These are phyloP conservation scores for Prietella phreatophila DNA, from an alignment of 2,113 vertebrate species.

Conservation along the genomic window DNA sequence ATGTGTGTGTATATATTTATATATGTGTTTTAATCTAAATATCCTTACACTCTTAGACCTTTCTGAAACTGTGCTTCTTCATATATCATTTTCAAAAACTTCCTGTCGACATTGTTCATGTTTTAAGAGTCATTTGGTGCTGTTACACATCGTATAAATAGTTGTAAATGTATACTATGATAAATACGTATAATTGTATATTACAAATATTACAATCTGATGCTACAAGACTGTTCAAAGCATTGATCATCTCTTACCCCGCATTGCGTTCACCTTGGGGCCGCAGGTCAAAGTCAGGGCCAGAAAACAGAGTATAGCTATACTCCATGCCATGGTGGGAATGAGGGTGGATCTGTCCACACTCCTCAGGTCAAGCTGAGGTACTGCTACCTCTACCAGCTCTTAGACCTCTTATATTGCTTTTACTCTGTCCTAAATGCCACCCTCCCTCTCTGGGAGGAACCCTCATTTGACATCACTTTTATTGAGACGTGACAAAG, in stretches of 20 bases:
- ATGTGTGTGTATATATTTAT: no score
- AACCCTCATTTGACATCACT: constrained; percentile 13
- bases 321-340: constrained; percentile 62
- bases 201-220: neutral
- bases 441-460: constrained; percentile 39
- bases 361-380: neutral
- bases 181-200: neutral
- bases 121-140: neutral
- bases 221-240: neutral
- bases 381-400: neutral
- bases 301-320: constrained; percentile 58
- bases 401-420: constrained; percentile 41
- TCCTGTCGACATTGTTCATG: neutral
- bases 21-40: neutral
- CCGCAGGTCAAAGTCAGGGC: constrained; percentile 50
- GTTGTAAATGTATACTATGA: neutral
- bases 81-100: neutral
- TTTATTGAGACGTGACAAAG: constrained; percentile 34
- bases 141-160: neutral
- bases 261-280: constrained; percentile 53
- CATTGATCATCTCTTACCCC: constrained; percentile 60
- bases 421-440: constrained; percentile 22
- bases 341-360: constrained; percentile 26
- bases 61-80: neutral
- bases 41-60: neutral